Base-by-base conservation (phyloP, 1,140 invertebrate species). In the Sarcophaga bullata region DNA sequence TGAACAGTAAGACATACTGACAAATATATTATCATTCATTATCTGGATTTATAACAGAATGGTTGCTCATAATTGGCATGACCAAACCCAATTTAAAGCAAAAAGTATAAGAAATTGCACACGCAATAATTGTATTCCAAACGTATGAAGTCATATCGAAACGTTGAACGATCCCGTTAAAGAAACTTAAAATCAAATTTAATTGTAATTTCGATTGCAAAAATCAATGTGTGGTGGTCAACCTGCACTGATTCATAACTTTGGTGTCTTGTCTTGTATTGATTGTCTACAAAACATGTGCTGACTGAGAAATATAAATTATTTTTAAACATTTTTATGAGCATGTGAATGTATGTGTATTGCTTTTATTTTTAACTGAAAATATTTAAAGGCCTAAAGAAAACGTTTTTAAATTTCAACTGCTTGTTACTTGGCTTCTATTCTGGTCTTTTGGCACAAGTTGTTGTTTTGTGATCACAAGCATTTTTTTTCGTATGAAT, bases 11-110 rank as follows among this genome's bases (percentile, higher is more conserved):
- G 10, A 78, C 75, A 78, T 50, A 17, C 8, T 78, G 75, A 78
- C 48, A 78, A 50, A 48, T 78, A 50, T 78, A 78, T 78, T 78
- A 78, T 78, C 75, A 48, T n/a, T 2, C 10, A 50, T 78, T 78
- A 78, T 50, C 17, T 49, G 25, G 75, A 78, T 52, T 78, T 78
- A 78, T 50, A 78, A 52, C 48, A 50, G 19, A 68, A 68, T 68
- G 15, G 17, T 68, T 68, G 25, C 7, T 0, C n/a, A 68, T 68
- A 68, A 68, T 68, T 68, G 62, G 19, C 62, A 68, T 68, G 62
- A 68, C 62, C 62, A 68, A 68, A 68, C 62, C 62, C 62, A 68
- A 19, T 68, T 8, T 8, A 5, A 68, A 62, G n/a, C 10, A 62
- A 62, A 1, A 15, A 68, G 6, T 37, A 37, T 37, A 37, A 37